A percentile compares a stretch with the other conserved stretches of the same genome.
Evolutionary conservation across 1,140 invertebrate species (phyloP).

Genomic region (Solenopsis invicta): DNA sequence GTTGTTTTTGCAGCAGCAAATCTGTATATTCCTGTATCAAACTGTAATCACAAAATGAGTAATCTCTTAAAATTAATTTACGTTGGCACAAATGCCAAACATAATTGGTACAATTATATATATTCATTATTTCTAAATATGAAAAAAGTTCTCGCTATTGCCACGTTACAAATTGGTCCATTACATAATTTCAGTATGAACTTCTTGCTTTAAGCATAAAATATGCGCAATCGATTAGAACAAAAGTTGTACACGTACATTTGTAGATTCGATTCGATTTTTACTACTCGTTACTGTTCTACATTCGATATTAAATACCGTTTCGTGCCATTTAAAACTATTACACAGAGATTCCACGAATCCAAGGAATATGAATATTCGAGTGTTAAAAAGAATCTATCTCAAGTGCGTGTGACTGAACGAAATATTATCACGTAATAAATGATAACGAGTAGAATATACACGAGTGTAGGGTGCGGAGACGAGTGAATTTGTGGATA

Average conservation of each 20-base stretch:
- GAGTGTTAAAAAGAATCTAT: not conserved
- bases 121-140: not conserved
- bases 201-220: not conserved
- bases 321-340: not conserved
- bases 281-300: not conserved
- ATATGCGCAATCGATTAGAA: not conserved
- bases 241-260: not conserved
- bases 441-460: not conserved
- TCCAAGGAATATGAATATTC: constrained; percentile 75
- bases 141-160: not conserved
- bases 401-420: not conserved
- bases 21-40: constrained; percentile 32
- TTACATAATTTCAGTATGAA: constrained; percentile 24
- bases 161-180: not conserved
- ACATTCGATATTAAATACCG: not conserved
- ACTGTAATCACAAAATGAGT: constrained; percentile 16
- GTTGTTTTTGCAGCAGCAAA: not conserved
- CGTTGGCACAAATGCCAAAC: not conserved
- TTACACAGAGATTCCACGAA: not conserved
- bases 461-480: not conserved
- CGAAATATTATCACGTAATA: not conserved
- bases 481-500: not conserved
- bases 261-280: not conserved
- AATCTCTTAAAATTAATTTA: not conserved
- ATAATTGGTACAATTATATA: too few relatives aligned